A percentile compares a stretch with the other conserved stretches of the same genome.
phyloP scores from a whole-genome alignment of 1,140 invertebrate species.

The Papilio xuthus region DNA sequence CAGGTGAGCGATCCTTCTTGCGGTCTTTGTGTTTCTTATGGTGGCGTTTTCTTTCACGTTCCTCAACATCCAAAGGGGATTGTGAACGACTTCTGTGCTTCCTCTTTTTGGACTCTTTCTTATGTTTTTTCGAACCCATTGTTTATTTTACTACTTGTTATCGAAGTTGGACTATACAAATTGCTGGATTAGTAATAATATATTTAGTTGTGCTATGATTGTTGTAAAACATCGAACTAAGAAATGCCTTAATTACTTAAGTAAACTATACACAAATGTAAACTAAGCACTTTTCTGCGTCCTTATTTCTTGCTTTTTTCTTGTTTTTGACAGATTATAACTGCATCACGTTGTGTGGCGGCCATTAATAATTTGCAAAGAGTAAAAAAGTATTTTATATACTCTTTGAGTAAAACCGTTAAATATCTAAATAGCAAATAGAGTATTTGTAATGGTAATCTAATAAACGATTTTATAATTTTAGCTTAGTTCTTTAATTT shows the following conservation, averaged over 20 bases:
- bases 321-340: background rate
- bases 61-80: constrained; percentile 67
- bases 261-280: background rate
- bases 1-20: constrained; percentile 74
- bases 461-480: too few relatives aligned
- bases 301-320: background rate
- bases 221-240: background rate
- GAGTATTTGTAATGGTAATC: too few relatives aligned
- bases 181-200: background rate
- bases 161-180: background rate
- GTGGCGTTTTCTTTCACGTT: constrained; percentile 70
- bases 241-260: background rate
- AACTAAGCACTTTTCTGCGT: background rate
- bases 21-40: constrained; percentile 77
- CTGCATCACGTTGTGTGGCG: background rate
- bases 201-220: background rate
- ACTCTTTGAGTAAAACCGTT: too few relatives aligned
- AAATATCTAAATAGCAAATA: background rate
- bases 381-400: too few relatives aligned
- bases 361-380: constrained; percentile 15
- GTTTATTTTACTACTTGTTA: background rate
- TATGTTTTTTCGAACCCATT: constrained; percentile 78
- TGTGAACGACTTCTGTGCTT: constrained; percentile 75
- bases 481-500: too few relatives aligned
- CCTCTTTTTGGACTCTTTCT: constrained; percentile 78